Conservation (phyloP, 2,888 invertebrate genomes). For the Dicyrtoma fusca region DNA sequence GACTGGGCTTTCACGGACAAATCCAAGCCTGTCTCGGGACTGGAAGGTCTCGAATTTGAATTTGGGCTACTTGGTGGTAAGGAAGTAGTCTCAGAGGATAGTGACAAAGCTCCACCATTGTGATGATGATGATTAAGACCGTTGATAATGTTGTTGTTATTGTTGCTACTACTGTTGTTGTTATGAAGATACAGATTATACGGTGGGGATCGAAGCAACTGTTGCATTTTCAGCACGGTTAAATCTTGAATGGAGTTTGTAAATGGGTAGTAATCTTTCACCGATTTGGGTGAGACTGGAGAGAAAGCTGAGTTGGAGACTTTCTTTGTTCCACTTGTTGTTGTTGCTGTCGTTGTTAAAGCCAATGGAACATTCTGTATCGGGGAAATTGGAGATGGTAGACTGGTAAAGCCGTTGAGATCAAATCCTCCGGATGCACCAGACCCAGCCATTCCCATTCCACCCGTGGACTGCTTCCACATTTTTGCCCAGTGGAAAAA, state of each 20-base stretch:
- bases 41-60: slow-evolving; percentile 12
- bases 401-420: neutral
- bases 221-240: slow-evolving; percentile 47
- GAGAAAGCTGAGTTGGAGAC: slow-evolving; percentile 53
- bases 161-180: neutral
- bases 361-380: slow-evolving; percentile 48
- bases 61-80: slow-evolving; percentile 26
- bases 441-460: slow-evolving; percentile 22
- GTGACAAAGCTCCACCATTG: neutral
- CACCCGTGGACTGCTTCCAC: slow-evolving; percentile 40
- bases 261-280: slow-evolving; percentile 13
- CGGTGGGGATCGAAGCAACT: slow-evolving; percentile 45
- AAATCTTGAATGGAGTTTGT: slow-evolving; percentile 30
- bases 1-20: slow-evolving; percentile 39
- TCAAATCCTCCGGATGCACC: slow-evolving; percentile 18
- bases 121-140: slow-evolving; percentile 5
- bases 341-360: slow-evolving; percentile 32
- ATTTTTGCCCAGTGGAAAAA: slow-evolving; percentile 55
- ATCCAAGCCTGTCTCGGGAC: slow-evolving; percentile 40
- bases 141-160: neutral
- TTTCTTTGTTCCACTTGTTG: slow-evolving; percentile 4
- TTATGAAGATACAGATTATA: slow-evolving; percentile 5
- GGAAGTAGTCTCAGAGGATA: slow-evolving; percentile 22
- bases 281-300: slow-evolving; percentile 49
- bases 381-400: slow-evolving; percentile 32